These are phyloP conservation scores for Bubo bubo DNA, from an alignment of 2,113 vertebrate species.

Conservation along the genomic window DNA sequence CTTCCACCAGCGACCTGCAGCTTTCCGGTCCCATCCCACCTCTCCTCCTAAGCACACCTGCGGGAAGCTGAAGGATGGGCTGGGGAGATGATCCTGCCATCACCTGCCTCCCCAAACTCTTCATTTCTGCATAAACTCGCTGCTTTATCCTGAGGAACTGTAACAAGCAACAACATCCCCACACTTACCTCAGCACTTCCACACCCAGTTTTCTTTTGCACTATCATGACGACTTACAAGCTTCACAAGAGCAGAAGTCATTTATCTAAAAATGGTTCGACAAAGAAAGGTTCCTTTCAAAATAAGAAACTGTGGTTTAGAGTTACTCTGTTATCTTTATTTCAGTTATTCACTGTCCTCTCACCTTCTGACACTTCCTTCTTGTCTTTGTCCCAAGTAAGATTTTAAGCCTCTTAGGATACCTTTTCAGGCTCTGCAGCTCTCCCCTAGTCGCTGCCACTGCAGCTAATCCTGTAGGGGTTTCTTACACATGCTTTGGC, in stretches of 20 bases:
- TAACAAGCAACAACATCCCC: neutral
- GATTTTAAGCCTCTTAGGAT: neutral
- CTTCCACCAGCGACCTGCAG: neutral
- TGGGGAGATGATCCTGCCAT: neutral
- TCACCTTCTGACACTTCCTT: neutral
- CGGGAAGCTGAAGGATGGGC: accelerated
- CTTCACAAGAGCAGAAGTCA: neutral
- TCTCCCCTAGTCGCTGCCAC: neutral
- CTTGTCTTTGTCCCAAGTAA: neutral
- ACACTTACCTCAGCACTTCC: neutral
- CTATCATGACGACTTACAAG: neutral
- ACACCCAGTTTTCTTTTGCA: neutral
- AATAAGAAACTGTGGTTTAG: neutral
- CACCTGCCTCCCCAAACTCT: too few relatives aligned
- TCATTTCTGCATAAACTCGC: neutral
- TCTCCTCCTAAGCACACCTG: neutral
- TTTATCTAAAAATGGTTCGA: neutral
- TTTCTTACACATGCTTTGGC: neutral
- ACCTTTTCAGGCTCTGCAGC: neutral
- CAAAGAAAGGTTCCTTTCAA: neutral
- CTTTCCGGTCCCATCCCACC: neutral
- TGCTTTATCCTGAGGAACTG: neutral
- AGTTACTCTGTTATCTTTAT: neutral
- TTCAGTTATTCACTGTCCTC: neutral
- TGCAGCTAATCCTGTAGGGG: neutral